Conservation (phyloP, 2,113 vertebrate species). For the Hydrolagus affinis region DNA sequence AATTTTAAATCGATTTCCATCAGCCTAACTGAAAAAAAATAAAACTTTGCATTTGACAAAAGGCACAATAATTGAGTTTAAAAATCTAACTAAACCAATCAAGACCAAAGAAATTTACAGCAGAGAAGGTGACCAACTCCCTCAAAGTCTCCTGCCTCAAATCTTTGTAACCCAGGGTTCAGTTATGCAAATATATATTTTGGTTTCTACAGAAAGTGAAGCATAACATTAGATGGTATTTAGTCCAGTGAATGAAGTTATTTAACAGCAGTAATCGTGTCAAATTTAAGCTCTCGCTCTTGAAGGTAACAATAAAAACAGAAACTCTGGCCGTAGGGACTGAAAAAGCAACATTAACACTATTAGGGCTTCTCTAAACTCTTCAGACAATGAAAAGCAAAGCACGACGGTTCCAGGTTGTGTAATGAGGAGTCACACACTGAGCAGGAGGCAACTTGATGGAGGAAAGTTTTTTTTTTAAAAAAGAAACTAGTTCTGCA, state of each 20-base stretch:
- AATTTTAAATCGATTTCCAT: no score
- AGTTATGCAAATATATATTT: background rate
- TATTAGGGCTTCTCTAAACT: background rate
- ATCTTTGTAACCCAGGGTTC: no score
- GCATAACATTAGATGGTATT: background rate
- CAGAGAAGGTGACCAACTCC: no score
- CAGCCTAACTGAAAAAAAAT: no score
- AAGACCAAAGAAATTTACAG: no score
- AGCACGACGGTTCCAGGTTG: no score
- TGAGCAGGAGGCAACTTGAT: background rate
- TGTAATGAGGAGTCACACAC: background rate
- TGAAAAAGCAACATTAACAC: background rate
- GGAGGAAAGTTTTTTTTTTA: background rate
- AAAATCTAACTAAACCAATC: no score
- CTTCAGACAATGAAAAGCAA: background rate
- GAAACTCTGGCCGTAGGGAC: background rate
- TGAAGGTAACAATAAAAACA: background rate
- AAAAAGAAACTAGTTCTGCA: background rate
- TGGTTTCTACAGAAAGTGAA: background rate
- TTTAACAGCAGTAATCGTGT: background rate
- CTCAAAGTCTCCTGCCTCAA: no score
- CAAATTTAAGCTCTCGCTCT: background rate
- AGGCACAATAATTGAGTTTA: no score
- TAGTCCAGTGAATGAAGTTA: background rate
- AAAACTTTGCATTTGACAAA: no score